Conservation (phyloP, 2,797 vertebrate genomes). For the Gephyroberyx darwinii region DNA sequence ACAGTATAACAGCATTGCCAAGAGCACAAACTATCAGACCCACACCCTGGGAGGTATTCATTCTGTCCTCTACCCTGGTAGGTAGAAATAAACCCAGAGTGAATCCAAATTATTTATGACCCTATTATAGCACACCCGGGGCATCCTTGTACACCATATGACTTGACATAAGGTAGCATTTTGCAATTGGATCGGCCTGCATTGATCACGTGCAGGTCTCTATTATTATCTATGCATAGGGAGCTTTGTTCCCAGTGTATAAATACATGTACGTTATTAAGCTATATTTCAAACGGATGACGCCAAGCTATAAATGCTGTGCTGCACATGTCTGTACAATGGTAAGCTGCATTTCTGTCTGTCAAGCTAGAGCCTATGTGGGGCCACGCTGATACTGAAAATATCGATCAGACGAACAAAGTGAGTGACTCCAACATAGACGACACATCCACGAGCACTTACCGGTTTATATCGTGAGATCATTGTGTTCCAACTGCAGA, state of each 20-base stretch:
- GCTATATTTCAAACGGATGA: background rate
- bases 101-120: slow-evolving; percentile 13
- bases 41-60: slow-evolving; percentile 6
- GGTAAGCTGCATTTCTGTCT: background rate
- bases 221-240: background rate
- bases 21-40: background rate
- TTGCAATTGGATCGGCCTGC: background rate
- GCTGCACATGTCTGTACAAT: background rate
- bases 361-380: background rate
- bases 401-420: slow-evolving; percentile 3
- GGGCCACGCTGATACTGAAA: background rate
- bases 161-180: slow-evolving; percentile 7
- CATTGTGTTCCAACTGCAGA: slow-evolving; percentile 65
- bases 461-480: slow-evolving; percentile 81
- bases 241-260: background rate
- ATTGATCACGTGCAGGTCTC: background rate
- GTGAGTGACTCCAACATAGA: background rate
- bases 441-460: slow-evolving; percentile 46
- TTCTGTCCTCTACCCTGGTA: too few species aligned
- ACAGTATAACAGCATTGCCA: background rate
- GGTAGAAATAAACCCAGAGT: background rate
- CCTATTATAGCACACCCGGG: slow-evolving; percentile 4
- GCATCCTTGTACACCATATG: background rate
- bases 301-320: background rate
- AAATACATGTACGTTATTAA: background rate